phyloP scores from a whole-genome alignment of 2,888 invertebrate genomes.

The Tetheella fluctuosa region DNA sequence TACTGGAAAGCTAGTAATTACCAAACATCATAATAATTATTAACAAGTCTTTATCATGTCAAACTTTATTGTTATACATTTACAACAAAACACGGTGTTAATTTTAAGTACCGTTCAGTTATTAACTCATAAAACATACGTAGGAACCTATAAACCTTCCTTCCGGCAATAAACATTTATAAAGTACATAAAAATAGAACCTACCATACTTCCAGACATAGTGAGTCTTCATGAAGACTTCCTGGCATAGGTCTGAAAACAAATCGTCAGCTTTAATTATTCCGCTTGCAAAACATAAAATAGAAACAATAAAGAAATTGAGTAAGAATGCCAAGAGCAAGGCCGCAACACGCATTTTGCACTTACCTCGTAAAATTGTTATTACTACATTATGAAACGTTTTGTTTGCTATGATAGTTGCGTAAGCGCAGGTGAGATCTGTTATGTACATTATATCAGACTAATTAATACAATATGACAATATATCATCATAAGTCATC shows the following conservation, averaged over 20 bases:
- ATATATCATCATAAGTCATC: too few species aligned
- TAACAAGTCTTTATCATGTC: too few species aligned
- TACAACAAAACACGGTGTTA: background rate
- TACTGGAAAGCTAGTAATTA: too few species aligned
- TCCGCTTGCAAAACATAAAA: constrained; percentile 15
- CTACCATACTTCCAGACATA: constrained; percentile 93
- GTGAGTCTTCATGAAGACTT: constrained; percentile 88
- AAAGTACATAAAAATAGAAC: constrained; percentile 37
- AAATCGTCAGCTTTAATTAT: constrained; percentile 11
- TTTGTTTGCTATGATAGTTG: constrained; percentile 11
- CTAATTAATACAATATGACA: too few species aligned
- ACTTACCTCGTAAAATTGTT: constrained; percentile 26
- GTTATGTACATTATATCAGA: too few species aligned
- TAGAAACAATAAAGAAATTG: constrained; percentile 11
- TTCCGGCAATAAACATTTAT: background rate
- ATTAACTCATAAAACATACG: background rate
- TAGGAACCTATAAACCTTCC: background rate
- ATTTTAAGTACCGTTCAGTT: background rate
- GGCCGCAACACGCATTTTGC: constrained; percentile 29
- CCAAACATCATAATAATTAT: too few species aligned
- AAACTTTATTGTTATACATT: too few species aligned
- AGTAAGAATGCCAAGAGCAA: constrained; percentile 39
- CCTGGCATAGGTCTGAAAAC: constrained; percentile 88
- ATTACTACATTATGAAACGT: constrained; percentile 18
- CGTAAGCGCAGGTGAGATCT: background rate